Evolutionary conservation across 2,888 invertebrate species (phyloP).

Genomic region (Phaedon cochleariae): DNA sequence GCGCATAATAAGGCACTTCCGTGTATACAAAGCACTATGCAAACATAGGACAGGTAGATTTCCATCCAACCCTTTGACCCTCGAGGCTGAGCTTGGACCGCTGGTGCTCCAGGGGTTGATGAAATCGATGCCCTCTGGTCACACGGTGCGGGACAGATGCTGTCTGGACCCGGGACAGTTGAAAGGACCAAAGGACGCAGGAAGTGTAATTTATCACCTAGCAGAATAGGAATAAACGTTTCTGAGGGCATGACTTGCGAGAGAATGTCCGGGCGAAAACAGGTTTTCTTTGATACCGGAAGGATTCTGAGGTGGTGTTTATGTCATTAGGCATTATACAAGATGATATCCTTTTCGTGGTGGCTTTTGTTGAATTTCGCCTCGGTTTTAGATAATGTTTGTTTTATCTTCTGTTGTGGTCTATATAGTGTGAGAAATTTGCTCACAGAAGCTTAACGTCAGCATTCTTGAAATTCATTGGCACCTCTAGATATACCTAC

Average conservation of each 20-base stretch:
- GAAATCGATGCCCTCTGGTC: conserved; percentile 49
- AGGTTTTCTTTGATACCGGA: conserved; percentile 45
- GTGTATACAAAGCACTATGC: conserved; percentile 22
- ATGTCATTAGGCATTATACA: conserved; percentile 41
- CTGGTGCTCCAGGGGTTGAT: conserved; percentile 6
- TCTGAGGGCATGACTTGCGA: conserved; percentile 48
- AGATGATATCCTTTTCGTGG: conserved; percentile 37
- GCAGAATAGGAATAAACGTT: conserved; percentile 45
- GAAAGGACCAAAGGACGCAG: conserved; percentile 31
- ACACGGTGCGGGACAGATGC: conserved; percentile 54
- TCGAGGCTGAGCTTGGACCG: neutral
- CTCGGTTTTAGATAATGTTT: conserved; percentile 43
- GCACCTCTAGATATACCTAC: no score
- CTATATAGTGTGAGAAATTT: conserved; percentile 22
- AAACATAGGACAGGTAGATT: conserved; percentile 32
- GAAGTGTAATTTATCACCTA: conserved; percentile 43
- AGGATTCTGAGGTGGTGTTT: conserved; percentile 41
- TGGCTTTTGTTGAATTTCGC: conserved; percentile 43
- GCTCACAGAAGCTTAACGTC: neutral
- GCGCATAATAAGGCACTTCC: conserved; percentile 32
- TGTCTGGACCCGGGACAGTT: conserved; percentile 44
- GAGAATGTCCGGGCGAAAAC: conserved; percentile 45
- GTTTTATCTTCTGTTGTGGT: conserved; percentile 33
- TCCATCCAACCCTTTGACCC: conserved; percentile 16
- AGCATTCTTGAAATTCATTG: no score